phyloP scores from a whole-genome alignment of 2,113 vertebrate species.

The Marmota monax region DNA sequence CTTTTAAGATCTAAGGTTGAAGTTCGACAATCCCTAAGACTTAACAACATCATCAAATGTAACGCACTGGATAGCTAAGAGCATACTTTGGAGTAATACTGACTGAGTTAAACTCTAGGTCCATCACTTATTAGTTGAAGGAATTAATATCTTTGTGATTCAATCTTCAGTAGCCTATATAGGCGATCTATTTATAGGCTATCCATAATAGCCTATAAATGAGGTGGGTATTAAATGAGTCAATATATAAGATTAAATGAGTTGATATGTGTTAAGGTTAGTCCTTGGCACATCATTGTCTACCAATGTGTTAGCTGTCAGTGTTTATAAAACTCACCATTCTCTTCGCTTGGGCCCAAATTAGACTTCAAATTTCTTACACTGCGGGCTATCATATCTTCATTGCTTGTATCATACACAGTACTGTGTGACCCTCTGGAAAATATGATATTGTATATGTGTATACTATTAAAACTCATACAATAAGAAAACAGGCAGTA shows the following conservation, averaged over 20 bases:
- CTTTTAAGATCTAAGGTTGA: background rate
- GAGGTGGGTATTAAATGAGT: no score
- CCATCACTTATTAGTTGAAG: background rate
- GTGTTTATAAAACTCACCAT: constrained; percentile 83
- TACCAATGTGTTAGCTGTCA: background rate
- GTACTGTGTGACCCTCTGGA: constrained; percentile 82
- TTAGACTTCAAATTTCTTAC: constrained; percentile 70
- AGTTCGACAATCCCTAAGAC: background rate
- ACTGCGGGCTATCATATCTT: constrained; percentile 70
- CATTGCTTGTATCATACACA: constrained; percentile 62
- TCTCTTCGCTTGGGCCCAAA: constrained; percentile 74
- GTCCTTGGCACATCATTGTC: background rate
- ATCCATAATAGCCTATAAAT: no score
- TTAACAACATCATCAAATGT: background rate
- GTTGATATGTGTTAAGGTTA: background rate
- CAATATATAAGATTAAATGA: background rate
- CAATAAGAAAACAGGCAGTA: constrained; percentile 79
- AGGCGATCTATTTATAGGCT: no score
- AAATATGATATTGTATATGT: constrained; percentile 79
- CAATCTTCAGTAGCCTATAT: background rate
- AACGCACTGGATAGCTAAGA: background rate
- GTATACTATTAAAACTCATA: constrained; percentile 66
- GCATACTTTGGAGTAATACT: background rate
- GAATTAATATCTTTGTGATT: background rate
- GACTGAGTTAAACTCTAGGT: background rate